Base-by-base conservation (phyloP, 2,113 vertebrate species). In the Heteronetta atricapilla region DNA sequence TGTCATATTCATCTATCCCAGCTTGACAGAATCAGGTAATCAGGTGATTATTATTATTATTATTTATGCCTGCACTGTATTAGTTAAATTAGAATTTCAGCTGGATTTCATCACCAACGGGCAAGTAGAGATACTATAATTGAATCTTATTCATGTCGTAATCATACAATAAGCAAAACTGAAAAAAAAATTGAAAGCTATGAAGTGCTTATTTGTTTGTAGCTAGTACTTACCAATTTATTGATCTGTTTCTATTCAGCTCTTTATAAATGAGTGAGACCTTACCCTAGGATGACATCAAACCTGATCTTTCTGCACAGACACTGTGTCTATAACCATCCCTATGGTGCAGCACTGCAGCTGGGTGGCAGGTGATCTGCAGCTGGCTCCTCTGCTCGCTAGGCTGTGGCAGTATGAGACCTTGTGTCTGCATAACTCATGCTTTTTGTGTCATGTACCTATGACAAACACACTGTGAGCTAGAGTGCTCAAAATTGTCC, bases 391-490 rank as follows among this genome's bases (percentile, higher is more conserved):
- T 34, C 15, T 69, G 34, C 4, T 80, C 34, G 19, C 8, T 31
- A 52, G 64, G 46, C 5, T 6, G 11, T 50, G 77, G 50, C 21
- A 44, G n/a, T 11, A 40, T 0, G 5, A 84, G 13, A 10, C 8
- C 23, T 40, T 18, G 7, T 62, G 34, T 34, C 13, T 83, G 40
- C 20, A 1, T 14, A 74, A 58, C 34, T 38, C 7, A 3, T 52
- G 48, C 1, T 0, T 29, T 60, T 70, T 60, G 7, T 31, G 53
- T 26, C 50, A 0, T 10, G 18, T 34, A 15, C 3, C 25, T 42
- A 28, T 10, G 38, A 11, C 4, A 73, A 69, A 73, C 28, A 38
- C 38, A 13, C 14, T 1, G 3, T 69, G 44, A 81, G 34, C 3
- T 80, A 69, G 10, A 78, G 15, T 60, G n/a, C 34, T 79, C 64